These are phyloP conservation scores for Tetragonula clypearis DNA, from an alignment of 1,140 invertebrate genomes.

Conservation along the genomic window DNA sequence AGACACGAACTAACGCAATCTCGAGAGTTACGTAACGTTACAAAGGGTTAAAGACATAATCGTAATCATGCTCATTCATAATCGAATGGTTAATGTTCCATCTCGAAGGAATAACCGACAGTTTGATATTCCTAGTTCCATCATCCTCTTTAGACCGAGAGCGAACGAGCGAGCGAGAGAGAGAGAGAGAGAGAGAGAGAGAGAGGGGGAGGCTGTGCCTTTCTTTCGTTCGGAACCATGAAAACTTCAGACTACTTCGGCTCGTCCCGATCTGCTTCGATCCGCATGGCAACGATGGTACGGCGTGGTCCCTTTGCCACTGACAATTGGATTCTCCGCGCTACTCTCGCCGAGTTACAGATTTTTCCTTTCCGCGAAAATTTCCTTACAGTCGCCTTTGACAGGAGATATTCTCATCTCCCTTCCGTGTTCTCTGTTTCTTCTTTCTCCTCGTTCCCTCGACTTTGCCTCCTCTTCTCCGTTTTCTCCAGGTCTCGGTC, in stretches of 20 bases:
- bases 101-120: background rate
- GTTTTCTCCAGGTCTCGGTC: background rate
- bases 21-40: too few relatives aligned
- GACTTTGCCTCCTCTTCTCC: slow-evolving; percentile 1
- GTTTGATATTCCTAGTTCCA: background rate
- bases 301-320: slow-evolving; percentile 57
- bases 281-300: slow-evolving; percentile 11
- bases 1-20: background rate
- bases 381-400: slow-evolving; percentile 66
- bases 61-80: background rate
- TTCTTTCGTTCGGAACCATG: background rate
- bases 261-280: slow-evolving; percentile 28
- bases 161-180: background rate
- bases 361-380: slow-evolving; percentile 71
- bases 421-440: background rate
- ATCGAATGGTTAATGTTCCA: background rate
- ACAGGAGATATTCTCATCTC: slow-evolving; percentile 51
- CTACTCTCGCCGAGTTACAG: slow-evolving; percentile 71
- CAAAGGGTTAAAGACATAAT: too few relatives aligned
- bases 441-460: background rate
- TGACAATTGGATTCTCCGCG: slow-evolving; percentile 72
- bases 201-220: too few relatives aligned
- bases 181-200: background rate
- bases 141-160: too few relatives aligned
- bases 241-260: slow-evolving; percentile 35